phyloP scores from a whole-genome alignment of 2,113 vertebrate genomes.

The Sorex araneus region DNA sequence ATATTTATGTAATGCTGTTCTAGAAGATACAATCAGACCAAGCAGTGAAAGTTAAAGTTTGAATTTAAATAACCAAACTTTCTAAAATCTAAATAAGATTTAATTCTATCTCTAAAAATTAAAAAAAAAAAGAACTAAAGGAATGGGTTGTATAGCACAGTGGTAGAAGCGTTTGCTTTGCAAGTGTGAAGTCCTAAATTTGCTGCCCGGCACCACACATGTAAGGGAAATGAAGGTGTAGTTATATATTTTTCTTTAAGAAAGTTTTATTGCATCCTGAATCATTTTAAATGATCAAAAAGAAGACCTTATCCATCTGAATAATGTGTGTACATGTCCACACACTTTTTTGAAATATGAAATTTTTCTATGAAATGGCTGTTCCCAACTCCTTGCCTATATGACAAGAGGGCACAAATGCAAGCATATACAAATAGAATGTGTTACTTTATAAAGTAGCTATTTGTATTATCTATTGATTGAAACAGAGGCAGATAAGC shows the following conservation, averaged over 20 bases:
- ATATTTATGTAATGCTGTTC: conserved; percentile 41
- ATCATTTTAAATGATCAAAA: neutral
- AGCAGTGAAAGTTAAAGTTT: conserved; percentile 50
- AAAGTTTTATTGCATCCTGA: neutral
- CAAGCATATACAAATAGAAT: neutral
- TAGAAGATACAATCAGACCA: conserved; percentile 43
- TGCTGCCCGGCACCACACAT: neutral
- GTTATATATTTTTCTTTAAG: conserved; percentile 5
- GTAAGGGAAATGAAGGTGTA: neutral
- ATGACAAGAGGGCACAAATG: neutral
- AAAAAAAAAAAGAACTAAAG: neutral
- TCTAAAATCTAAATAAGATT: conserved; percentile 37
- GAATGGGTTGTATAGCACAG: neutral
- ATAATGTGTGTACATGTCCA: neutral
- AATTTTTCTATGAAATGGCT: too few species aligned
- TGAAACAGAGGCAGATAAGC: neutral
- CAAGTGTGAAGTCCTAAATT: neutral
- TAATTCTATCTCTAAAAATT: conserved; percentile 53
- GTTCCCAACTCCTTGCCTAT: neutral
- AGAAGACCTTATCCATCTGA: conserved; percentile 9
- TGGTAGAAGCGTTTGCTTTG: neutral
- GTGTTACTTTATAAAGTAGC: neutral
- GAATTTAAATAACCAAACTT: conserved; percentile 49
- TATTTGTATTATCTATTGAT: neutral
- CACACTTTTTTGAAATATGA: too few species aligned